These are phyloP conservation scores for Oreochromis spilurus DNA, from an alignment of 2,113 vertebrate genomes.

Conservation along the genomic window DNA sequence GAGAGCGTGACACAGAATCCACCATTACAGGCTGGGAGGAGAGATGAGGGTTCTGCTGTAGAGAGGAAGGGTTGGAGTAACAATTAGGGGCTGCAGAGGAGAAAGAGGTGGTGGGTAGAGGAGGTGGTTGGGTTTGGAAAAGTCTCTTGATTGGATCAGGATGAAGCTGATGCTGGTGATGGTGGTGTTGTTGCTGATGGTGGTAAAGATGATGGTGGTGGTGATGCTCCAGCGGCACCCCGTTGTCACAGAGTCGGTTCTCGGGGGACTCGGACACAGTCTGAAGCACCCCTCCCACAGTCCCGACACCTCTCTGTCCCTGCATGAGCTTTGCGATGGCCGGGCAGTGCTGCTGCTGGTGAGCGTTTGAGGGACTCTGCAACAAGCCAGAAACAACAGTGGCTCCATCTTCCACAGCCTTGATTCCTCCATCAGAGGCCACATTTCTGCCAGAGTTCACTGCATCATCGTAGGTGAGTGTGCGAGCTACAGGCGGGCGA, in stretches of 20 bases:
- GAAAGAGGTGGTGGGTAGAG: background rate
- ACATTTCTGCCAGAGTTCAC: background rate
- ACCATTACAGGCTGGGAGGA: background rate
- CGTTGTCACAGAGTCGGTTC: constrained; percentile 73
- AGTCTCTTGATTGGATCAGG: constrained; percentile 72
- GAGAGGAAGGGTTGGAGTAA: constrained; percentile 16
- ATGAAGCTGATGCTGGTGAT: constrained; percentile 19
- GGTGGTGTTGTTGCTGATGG: constrained; percentile 12
- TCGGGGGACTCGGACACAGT: constrained; percentile 81
- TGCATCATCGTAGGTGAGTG: constrained; percentile 80
- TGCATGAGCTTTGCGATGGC: constrained; percentile 91
- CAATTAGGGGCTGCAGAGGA: background rate
- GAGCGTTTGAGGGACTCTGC: background rate
- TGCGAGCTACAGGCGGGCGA: constrained; percentile 77
- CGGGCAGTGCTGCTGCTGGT: constrained; percentile 71
- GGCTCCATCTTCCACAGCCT: background rate
- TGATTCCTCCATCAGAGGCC: background rate
- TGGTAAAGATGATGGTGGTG: constrained; percentile 31
- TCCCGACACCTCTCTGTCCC: constrained; percentile 61
- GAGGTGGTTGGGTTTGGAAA: constrained; percentile 62
- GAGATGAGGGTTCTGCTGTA: constrained; percentile 33
- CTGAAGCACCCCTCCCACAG: constrained; percentile 65
- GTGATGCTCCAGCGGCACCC: constrained; percentile 48
- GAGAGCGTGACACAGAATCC: constrained; percentile 29
- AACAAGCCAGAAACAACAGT: background rate